Evolutionary conservation across 1,140 invertebrate genomes (phyloP).

Genomic region (Drosophila rhopaloa): DNA sequence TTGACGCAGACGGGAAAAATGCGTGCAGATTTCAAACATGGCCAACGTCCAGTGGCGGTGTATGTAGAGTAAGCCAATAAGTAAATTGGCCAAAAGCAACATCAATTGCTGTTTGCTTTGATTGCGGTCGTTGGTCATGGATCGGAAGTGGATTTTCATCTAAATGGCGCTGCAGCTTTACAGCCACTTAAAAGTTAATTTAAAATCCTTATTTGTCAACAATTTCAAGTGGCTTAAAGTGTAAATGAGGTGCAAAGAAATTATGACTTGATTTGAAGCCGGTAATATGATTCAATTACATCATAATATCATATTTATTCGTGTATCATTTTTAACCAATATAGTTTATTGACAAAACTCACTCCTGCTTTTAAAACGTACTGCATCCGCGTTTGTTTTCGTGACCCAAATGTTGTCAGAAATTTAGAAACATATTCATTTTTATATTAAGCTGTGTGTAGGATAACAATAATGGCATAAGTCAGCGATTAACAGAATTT

Average conservation of each 20-base stretch:
- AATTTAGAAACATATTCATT: too few relatives aligned
- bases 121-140: constrained; percentile 15
- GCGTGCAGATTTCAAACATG: constrained; percentile 33
- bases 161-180: constrained; percentile 10
- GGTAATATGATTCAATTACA: not conserved
- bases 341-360: too few relatives aligned
- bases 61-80: constrained; percentile 80
- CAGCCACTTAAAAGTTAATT: constrained; percentile 8
- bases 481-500: too few relatives aligned
- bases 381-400: too few relatives aligned
- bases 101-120: not conserved
- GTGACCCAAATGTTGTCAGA: too few relatives aligned
- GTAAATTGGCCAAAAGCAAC: constrained; percentile 69
- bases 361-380: too few relatives aligned
- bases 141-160: constrained; percentile 32
- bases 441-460: too few relatives aligned
- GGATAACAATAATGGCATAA: too few relatives aligned
- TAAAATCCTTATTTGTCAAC: constrained; percentile 12
- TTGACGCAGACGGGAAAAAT: constrained; percentile 31
- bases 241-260: constrained; percentile 27
- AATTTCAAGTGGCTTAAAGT: constrained; percentile 2
- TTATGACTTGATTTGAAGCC: not conserved
- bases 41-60: constrained; percentile 4
- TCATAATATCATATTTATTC: not conserved
- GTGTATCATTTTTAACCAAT: too few relatives aligned